Percentiles rank a stretch among this genome's conserved stretches.
Evolutionary conservation across 1,140 invertebrate species (phyloP).

Genomic region (Sarcophaga peregrina): DNA sequence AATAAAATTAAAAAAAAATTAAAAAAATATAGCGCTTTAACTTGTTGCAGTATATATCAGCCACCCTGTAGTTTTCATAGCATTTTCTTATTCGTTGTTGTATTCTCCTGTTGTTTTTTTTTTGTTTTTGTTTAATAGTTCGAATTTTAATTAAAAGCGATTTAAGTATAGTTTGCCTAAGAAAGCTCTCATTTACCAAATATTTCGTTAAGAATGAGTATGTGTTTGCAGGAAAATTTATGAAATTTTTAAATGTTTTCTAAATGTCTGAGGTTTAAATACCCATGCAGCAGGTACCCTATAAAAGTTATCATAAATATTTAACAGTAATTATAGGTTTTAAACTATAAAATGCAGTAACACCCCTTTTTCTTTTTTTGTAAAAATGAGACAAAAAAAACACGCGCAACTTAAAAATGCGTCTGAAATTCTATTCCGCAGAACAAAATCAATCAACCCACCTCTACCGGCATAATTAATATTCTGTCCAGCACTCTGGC

Average conservation of each 20-base stretch:
- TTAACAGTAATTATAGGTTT: not conserved
- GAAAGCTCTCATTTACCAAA: not conserved
- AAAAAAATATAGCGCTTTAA: too few relatives aligned
- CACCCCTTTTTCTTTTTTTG: not conserved
- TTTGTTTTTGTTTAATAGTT: not conserved
- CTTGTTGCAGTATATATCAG: too few relatives aligned
- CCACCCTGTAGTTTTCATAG: too few relatives aligned
- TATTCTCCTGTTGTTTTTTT: not conserved
- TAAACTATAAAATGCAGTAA: not conserved
- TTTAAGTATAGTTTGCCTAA: not conserved
- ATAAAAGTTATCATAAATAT: too few relatives aligned
- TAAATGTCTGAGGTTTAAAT: too few relatives aligned
- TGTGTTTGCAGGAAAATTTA: too few relatives aligned
- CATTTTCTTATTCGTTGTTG: too few relatives aligned
- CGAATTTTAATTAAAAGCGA: conserved; percentile 5
- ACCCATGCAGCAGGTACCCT: too few relatives aligned
- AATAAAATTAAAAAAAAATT: too few relatives aligned
- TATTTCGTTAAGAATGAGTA: too few relatives aligned
- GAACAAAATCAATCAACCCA: not conserved
- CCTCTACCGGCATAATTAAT: not conserved
- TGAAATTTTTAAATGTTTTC: too few relatives aligned
- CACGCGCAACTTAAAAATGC: not conserved
- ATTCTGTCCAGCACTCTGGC: not conserved
- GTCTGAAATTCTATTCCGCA: too few relatives aligned
- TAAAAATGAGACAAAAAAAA: conserved; percentile 3